Evolutionary conservation across 2,888 invertebrate species (phyloP).

Genomic region (Aleiodes leptofemur): DNA sequence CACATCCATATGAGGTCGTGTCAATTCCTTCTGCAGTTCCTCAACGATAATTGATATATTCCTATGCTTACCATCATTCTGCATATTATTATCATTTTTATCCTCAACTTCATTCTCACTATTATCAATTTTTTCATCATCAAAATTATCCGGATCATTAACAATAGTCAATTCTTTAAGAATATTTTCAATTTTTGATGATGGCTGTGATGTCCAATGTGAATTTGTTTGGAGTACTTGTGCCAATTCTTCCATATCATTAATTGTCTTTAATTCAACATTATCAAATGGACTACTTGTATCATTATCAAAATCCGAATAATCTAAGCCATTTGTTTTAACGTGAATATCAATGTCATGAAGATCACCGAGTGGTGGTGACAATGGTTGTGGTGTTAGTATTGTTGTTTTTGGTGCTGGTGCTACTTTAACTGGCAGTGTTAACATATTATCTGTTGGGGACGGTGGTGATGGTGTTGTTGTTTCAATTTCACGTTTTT

Average conservation of each 20-base stretch:
- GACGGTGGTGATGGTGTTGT: constrained; percentile 29
- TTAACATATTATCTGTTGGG: constrained; percentile 63
- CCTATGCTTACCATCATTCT: constrained; percentile 60
- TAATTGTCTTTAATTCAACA: constrained; percentile 93
- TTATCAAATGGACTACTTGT: constrained; percentile 96
- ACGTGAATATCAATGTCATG: constrained; percentile 62
- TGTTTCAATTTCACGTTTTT: constrained; percentile 78
- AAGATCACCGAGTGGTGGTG: constrained; percentile 65
- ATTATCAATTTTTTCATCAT: constrained; percentile 55
- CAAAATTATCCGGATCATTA: constrained; percentile 51
- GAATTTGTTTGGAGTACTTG: constrained; percentile 79
- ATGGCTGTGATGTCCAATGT: constrained; percentile 63
- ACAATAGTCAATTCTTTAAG: constrained; percentile 64
- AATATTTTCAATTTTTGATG: constrained; percentile 64
- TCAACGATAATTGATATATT: constrained; percentile 87
- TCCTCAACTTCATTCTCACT: constrained; percentile 51
- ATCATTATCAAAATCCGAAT: constrained; percentile 92
- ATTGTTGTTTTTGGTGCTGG: constrained; percentile 75
- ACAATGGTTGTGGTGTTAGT: constrained; percentile 71
- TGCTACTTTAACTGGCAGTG: constrained; percentile 66
- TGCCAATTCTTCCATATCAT: constrained; percentile 93
- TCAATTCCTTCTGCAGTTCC: constrained; percentile 83
- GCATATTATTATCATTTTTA: constrained; percentile 58
- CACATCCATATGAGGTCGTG: constrained; percentile 67
- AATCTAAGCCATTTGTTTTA: constrained; percentile 67